phyloP scores from a whole-genome alignment of 2,888 invertebrate genomes.

The Luperina testacea region DNA sequence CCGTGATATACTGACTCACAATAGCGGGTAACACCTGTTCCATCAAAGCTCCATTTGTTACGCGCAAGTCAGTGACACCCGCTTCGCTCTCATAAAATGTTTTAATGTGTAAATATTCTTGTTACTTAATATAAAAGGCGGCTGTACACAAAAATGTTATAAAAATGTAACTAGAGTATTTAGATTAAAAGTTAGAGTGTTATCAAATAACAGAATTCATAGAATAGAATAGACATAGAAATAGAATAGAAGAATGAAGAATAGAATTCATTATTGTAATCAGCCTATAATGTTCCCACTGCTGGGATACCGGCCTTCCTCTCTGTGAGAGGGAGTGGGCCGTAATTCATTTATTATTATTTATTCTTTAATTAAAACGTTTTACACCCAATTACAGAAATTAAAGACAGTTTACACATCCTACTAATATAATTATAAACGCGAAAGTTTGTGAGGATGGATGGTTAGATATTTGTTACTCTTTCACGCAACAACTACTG shows the following conservation, averaged over 20 bases:
- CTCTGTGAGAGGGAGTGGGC: too few species aligned
- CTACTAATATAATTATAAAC: too few species aligned
- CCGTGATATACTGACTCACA: constrained; percentile 50
- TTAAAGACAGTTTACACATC: too few species aligned
- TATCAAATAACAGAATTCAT: background rate
- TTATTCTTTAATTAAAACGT: too few species aligned
- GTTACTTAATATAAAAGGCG: background rate
- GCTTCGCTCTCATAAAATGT: constrained; percentile 39
- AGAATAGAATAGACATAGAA: too few species aligned
- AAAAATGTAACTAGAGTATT: background rate
- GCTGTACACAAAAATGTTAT: background rate
- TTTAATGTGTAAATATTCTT: constrained; percentile 44
- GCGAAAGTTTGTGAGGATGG: background rate
- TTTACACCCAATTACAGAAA: too few species aligned
- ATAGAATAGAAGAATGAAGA: too few species aligned
- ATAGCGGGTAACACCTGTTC: constrained; percentile 44
- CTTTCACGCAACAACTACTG: too few species aligned
- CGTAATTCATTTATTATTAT: too few species aligned
- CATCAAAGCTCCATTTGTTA: constrained; percentile 55
- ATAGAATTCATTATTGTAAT: background rate
- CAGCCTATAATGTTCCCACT: too few species aligned
- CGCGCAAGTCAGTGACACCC: constrained; percentile 30
- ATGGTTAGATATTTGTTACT: too few species aligned
- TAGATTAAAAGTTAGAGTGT: background rate
- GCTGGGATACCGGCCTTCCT: too few species aligned